Evolutionary conservation across 2,888 invertebrate genomes (phyloP), one percentile per base, ranked within the genome.

Genomic region (Cerceris rybyensis): DNA sequence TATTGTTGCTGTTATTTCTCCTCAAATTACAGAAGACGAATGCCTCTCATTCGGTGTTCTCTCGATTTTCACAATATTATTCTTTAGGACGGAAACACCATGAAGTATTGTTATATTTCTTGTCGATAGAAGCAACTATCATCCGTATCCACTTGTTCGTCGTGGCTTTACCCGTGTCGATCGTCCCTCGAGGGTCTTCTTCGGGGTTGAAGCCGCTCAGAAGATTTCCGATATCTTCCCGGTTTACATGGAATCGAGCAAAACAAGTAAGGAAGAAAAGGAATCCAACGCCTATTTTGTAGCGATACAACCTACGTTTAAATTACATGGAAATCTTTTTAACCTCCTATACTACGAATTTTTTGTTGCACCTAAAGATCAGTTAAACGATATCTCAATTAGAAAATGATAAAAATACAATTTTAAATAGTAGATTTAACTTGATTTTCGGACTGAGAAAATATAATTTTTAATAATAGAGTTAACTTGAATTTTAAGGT

Each of bases 131-230:
- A 46, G 17, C 8, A 52, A 75, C 60, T 43, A 43, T 65, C 65
- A 42, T 75, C 52, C 65, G 14, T 41, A 55, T 69, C 49, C 63
- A 69, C 70, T 70, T 75, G 73, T 49, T 66, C 66, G 61, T 70
- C 70, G 41, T 50, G 39, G 70, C 13, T 61, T 64, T 39, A 59
- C 57, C 42, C 55, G 57, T 28, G 75, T 75, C 70, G 66, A 70
- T 78, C 77, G 61, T 66, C 75, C 75, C 75, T 63, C 75, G 77
- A 78, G 77, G 70, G 77, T 78, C 75, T 78, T 78, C 75, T 46
- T 64, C 75, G n/a, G 64, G 76, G 68, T 75, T 64, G 77, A 46
- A 52, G 69, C 63, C 75, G 57, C 66, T 70, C 70, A 76, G 65
- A 61, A 75, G 70, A 75, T 78, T 66, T 61, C 66, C 75, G 61